phyloP scores from a whole-genome alignment of 2,797 vertebrate genomes.

The Enteromius argenteus region DNA sequence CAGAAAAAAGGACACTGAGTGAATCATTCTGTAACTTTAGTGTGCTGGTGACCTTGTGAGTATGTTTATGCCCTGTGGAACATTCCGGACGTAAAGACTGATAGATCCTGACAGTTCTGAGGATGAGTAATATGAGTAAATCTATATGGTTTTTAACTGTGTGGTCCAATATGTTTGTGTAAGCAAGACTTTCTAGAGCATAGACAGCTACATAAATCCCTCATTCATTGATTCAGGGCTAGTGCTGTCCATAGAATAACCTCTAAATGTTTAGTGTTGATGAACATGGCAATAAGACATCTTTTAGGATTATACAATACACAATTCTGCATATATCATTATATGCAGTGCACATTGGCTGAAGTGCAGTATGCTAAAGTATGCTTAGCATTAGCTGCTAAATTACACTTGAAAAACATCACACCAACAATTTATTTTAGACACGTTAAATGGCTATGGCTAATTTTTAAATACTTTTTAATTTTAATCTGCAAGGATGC shows the following conservation, averaged over 20 bases:
- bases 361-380: neutral
- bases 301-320: constrained; percentile 15
- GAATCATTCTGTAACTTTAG: constrained; percentile 50
- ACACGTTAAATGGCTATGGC: no score
- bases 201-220: neutral
- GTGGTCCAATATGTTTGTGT: constrained; percentile 24
- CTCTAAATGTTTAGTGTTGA: neutral
- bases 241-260: constrained; percentile 30
- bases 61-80: constrained; percentile 13
- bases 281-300: constrained; percentile 34
- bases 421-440: neutral
- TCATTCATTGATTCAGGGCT: neutral
- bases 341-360: neutral
- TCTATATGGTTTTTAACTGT: constrained; percentile 26
- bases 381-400: neutral
- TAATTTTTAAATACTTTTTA: neutral
- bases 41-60: constrained; percentile 45
- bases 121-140: constrained; percentile 23
- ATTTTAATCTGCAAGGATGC: neutral
- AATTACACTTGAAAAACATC: neutral
- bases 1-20: constrained; percentile 39
- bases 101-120: constrained; percentile 31
- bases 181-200: constrained; percentile 35
- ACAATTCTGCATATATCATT: constrained; percentile 13
- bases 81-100: constrained; percentile 3